A percentile compares a stretch with the other conserved stretches of the same genome.
Evolutionary conservation across 1,140 invertebrate genomes (phyloP).

Genomic region (Gryllus bimaculatus): DNA sequence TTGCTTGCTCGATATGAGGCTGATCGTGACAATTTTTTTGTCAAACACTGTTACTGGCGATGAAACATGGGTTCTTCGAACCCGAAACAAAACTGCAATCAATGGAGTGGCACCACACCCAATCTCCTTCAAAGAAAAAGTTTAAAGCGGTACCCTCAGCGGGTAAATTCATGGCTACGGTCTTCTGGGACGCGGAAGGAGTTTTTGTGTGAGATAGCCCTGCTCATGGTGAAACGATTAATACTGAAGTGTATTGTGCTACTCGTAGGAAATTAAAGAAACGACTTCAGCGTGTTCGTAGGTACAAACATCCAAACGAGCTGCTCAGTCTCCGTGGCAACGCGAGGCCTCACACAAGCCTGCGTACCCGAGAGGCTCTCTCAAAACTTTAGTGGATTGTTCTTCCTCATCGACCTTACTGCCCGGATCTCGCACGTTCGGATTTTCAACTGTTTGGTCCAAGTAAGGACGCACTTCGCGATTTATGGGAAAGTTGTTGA

Average conservation of each 20-base stretch:
- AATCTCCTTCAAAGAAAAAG: conserved; percentile 2
- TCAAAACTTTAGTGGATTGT: not conserved
- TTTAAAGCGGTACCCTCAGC: not conserved
- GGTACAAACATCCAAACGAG: not conserved
- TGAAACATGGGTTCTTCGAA: not conserved
- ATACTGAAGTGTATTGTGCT: not conserved
- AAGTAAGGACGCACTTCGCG: too few species aligned
- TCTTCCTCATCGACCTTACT: too few species aligned
- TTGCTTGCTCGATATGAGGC: conserved; percentile 6
- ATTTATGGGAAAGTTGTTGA: too few species aligned
- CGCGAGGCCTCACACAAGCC: not conserved
- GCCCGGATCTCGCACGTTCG: not conserved
- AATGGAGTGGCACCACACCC: conserved; percentile 6
- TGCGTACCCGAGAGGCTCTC: not conserved
- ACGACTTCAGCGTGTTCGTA: not conserved
- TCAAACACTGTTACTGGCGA: not conserved
- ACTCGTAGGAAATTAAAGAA: not conserved
- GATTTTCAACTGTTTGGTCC: too few species aligned
- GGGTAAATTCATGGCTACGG: not conserved
- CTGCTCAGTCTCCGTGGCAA: not conserved
- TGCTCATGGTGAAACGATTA: not conserved
- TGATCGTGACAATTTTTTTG: conserved; percentile 12
- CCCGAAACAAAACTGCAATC: conserved; percentile 8
- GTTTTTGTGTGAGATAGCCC: not conserved
- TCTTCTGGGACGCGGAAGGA: not conserved